Base-by-base conservation (phyloP, 2,113 vertebrate species). In the Numida meleagris region DNA sequence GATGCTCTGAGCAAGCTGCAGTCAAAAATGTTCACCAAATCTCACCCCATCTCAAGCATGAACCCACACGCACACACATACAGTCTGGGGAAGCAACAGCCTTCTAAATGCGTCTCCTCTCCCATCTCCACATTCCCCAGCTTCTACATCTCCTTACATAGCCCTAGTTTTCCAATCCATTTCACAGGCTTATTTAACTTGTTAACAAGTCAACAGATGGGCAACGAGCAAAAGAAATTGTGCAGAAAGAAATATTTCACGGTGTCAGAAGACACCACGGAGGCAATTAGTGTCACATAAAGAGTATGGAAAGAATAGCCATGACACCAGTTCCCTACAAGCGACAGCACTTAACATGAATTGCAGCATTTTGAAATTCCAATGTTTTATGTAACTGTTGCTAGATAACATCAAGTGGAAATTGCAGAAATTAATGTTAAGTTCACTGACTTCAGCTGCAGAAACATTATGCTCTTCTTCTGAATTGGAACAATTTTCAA, bases 61-160 rank as follows among this genome's bases (percentile, higher is more conserved):
- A 17, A 36, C 15, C 23, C 36, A 5, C 2, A 1, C 9, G 12
- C 0, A 0, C 16, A 0, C 12, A n/a, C 31, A 11, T 0, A 4
- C 5, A 4, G 20, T 31, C 55, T 10, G 0, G 59, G n/a, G 34
- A 82, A 45, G n/a, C 16, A n/a, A 33, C 5, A 67, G 42, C 19
- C 19, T 25, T 58, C 40, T 42, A 6, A 2, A 10, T 0, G 0
- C 1, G 1, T 38, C 51, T 59, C 29, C 34, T 15, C 16, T 71
- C 38, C 63, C 1, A 0, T 29, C 36, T n/a, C 34, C 63, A 38
- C 21, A 12, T 20, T 23, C 55, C 33, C 29, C 7, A 33, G 42
- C n/a, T 73, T 70, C 11, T 42, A 3, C 2, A 10, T 34, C n/a
- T 73, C 36, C 40, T 53, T 9, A 70, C 71, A 75, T 23, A 43